phyloP scores from a whole-genome alignment of 2,797 vertebrate genomes.

The Fundulus diaphanus region DNA sequence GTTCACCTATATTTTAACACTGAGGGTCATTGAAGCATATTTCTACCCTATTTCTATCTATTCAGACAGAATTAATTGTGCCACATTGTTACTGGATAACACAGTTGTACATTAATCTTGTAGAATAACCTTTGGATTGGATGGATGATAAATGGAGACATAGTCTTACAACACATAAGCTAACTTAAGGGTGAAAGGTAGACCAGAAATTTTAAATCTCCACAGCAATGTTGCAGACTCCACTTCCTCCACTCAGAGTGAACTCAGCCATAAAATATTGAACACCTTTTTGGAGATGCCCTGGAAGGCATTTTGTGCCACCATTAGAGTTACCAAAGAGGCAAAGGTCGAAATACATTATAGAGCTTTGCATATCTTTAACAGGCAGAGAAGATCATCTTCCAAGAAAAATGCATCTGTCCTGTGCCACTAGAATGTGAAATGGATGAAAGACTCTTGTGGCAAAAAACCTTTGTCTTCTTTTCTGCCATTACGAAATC shows the following conservation, averaged over 20 bases:
- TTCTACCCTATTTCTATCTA: too few relatives aligned
- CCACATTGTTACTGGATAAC: too few relatives aligned
- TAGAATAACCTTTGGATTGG: too few relatives aligned
- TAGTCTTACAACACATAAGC: not conserved
- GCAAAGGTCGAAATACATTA: slow-evolving; percentile 68
- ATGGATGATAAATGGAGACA: too few relatives aligned
- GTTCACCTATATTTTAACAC: too few relatives aligned
- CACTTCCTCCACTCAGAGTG: slow-evolving; percentile 35
- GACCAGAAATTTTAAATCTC: slow-evolving; percentile 8
- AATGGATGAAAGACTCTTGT: slow-evolving; percentile 51
- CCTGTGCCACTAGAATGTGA: slow-evolving; percentile 50
- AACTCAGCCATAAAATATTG: slow-evolving; percentile 65
- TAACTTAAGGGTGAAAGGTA: not conserved
- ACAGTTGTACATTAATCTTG: not conserved
- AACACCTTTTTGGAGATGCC: slow-evolving; percentile 47
- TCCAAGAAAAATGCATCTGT: slow-evolving; percentile 38
- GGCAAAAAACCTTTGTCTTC: slow-evolving; percentile 56
- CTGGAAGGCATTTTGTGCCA: slow-evolving; percentile 50
- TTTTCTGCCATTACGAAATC: slow-evolving; percentile 43
- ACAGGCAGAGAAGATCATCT: slow-evolving; percentile 39
- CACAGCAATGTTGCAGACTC: slow-evolving; percentile 16
- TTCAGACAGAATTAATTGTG: too few relatives aligned
- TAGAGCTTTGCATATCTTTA: slow-evolving; percentile 31
- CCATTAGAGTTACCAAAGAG: slow-evolving; percentile 51
- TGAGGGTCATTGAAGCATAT: too few relatives aligned